Conservation (phyloP, 2,888 invertebrate genomes). For the Pachymerium ferrugineum region DNA sequence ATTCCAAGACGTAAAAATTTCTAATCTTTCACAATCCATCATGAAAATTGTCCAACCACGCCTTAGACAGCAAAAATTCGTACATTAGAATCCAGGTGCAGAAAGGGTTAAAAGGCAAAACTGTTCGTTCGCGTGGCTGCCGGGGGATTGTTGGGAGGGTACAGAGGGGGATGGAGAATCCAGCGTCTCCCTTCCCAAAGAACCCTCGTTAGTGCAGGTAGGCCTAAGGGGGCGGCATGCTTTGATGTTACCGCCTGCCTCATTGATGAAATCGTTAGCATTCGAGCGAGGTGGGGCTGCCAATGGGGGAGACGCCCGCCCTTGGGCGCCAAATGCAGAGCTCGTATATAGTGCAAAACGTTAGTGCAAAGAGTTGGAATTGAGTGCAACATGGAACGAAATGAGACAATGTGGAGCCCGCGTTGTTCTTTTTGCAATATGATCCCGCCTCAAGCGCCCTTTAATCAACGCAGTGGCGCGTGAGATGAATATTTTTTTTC, state of each 20-base stretch:
- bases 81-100: neutral
- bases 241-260: conserved; percentile 5
- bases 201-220: conserved; percentile 28
- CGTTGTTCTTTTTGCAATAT: neutral
- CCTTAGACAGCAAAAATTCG: too few relatives aligned
- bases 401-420: neutral
- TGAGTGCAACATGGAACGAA: neutral
- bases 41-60: too few relatives aligned
- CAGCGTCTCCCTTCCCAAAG: neutral
- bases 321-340: conserved; percentile 10
- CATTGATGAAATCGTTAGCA: conserved; percentile 26
- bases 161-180: neutral
- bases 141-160: neutral
- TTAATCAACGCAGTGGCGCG: neutral
- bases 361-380: neutral
- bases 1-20: too few relatives aligned
- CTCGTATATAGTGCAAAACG: conserved; percentile 2
- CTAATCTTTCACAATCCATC: too few relatives aligned
- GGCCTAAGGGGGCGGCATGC: conserved; percentile 9
- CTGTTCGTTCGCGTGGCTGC: neutral
- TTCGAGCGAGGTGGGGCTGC: conserved; percentile 14
- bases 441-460: neutral
- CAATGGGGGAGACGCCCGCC: conserved; percentile 14
- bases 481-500: neutral
- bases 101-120: conserved; percentile 8